Evolutionary conservation across 2,888 invertebrate genomes (phyloP), one percentile per base, ranked within the genome.

Genomic region (Rhamnusium bicolor): DNA sequence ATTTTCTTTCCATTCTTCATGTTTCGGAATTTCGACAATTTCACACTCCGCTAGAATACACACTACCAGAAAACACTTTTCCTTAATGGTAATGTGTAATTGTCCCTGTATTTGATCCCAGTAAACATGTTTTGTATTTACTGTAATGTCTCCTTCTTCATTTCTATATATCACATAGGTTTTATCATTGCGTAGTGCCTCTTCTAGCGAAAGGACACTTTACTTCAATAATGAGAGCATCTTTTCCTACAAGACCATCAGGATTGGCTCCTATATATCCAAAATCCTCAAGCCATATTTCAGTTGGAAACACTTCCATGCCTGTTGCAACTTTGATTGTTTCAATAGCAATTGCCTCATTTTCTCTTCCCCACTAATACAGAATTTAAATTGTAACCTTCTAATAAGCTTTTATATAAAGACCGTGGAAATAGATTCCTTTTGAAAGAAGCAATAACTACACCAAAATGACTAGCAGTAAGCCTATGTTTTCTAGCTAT

Each of bases 281-380:
- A 65, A 24, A 65, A 49, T 51, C 63, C 24, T 65, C 8, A 1
- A 72, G 21, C 69, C 69, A 53, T 29, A 73, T 54, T 58, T 70
- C 51, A 58, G 68, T 54, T 47, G 58, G 19, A 10, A 12, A n/a
- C 10, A 72, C 72, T 19, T 16, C 24, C 10, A 60, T 12, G 7
- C 47, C 40, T n/a, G 51, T 68, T 6, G 14, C 63, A n/a, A 14
- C 18, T 40, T 14, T 6, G 12, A 65, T 18, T 0, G 16, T 51
- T 18, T 51, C 19, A 18, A 51, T 18, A 10, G 51, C 51, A 51
- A 0, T 19, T 51, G 51, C 6, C 76, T 51, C 40, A 74, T 68
- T 56, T 72, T 79, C 14, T 81, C 74, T 61, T 80, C 82, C 54
- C 76, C 76, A 19, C 61, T 19, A 32, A 21, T 1, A 61, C 54